A percentile compares a stretch with the other conserved stretches of the same genome.
Evolutionary conservation across 2,113 vertebrate species (phyloP).

Genomic region (Porphyrio hochstetteri): DNA sequence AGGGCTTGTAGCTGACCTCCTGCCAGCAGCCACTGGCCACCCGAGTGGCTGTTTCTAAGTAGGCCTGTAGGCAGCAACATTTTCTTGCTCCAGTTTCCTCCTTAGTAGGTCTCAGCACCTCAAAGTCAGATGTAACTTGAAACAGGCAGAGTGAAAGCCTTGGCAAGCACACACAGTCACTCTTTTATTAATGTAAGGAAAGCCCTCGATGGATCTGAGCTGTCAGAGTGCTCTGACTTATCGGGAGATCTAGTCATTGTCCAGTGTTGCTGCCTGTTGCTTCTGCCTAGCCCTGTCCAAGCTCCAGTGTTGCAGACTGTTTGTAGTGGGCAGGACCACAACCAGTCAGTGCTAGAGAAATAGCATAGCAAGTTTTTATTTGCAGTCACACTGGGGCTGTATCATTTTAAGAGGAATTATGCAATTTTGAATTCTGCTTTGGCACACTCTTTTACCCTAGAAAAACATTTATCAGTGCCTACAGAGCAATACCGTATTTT

Average conservation of each 20-base stretch:
- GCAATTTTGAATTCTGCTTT: slow-evolving; percentile 33
- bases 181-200: neutral
- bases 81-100: fast-evolving
- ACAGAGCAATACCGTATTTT: slow-evolving; percentile 41
- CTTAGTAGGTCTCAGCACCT: neutral
- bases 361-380: neutral
- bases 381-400: neutral
- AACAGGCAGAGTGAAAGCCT: neutral
- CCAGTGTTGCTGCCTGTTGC: neutral
- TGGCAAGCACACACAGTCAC: neutral
- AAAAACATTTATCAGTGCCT: slow-evolving; percentile 46
- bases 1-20: neutral
- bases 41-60: neutral
- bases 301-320: neutral
- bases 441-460: slow-evolving; percentile 1
- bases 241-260: neutral
- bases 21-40: neutral
- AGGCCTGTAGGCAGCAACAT: neutral
- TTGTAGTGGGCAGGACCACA: neutral
- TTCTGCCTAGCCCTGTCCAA: neutral
- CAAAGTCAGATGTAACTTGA: neutral
- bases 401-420: slow-evolving; percentile 4
- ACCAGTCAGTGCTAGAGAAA: neutral
- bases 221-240: neutral
- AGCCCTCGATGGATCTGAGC: neutral